Evolutionary conservation across 2,797 vertebrate species (phyloP), one percentile per base, ranked within the genome.

Genomic region (Melanotaenia trifasciata): DNA sequence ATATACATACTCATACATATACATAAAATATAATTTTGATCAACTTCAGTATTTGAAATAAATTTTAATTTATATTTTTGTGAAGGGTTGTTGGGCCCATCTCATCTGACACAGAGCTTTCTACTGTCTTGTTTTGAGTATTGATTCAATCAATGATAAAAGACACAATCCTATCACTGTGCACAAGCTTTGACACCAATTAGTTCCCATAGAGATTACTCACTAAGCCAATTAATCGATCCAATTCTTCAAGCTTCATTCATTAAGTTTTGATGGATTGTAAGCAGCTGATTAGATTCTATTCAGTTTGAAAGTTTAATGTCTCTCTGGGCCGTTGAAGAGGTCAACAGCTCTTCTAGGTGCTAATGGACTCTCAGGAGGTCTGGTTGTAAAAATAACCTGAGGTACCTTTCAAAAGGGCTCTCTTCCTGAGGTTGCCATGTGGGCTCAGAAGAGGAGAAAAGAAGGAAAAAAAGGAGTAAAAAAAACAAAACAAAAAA

Each of bases 341-440:
- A 78, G 69, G 81, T 90, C 82, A 88, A 83, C 83, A 75, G 61
- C 87, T 90, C 86, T 87, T 80, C 51, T 24, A 76, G 77, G 80
- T 89, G 87, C 84, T 93, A 93, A 94, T 94, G 79, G 87, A 90
- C 76, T 93, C 89, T 83, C 79, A 30, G n/a, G 73, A 84, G 87
- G 76, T 84, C 72, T 81, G 70, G 92, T 90, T 47, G 79, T 81
- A 87, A 92, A 93, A 89, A 86, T 90, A 93, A 93, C 84, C 83
- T 92, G 77, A 89, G 84, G 84, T 86, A 83, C 74, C 76, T 89
- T 84, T 93, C 87, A 93, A 85, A 90, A 83, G 72, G 81, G 58
- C 76, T 86, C 74, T 73, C 71, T 82, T 66, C 59, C 69, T 38
- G 35, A 70, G 77, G 83, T 88, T 87, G 76, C 70, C 57, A 75